Percentiles rank a stretch among this genome's conserved stretches.
These are phyloP conservation scores for Achatina immaculata DNA, from an alignment of 1,140 invertebrate genomes.

Conservation along the genomic window DNA sequence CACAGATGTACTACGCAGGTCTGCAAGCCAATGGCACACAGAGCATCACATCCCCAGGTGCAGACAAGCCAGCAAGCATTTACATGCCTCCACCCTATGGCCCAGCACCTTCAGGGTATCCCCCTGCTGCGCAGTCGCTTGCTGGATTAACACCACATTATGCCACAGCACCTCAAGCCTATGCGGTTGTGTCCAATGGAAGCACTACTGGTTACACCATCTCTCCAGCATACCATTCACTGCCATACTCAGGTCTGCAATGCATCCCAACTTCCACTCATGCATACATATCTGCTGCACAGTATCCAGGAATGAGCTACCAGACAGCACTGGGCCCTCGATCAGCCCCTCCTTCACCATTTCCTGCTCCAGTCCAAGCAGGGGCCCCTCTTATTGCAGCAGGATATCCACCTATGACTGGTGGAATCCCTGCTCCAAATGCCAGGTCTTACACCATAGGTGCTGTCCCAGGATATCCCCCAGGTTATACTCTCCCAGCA, in stretches of 20 bases:
- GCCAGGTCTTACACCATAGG: constrained; percentile 21
- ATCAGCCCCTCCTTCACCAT: constrained; percentile 10
- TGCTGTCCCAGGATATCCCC: constrained; percentile 16
- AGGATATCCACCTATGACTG: constrained; percentile 14
- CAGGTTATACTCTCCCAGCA: constrained; percentile 9
- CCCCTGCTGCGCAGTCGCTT: background rate
- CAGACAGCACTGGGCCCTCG: constrained; percentile 16
- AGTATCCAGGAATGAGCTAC: constrained; percentile 25
- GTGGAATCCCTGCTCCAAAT: background rate
- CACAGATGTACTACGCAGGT: constrained; percentile 33
- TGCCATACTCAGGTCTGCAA: constrained; percentile 24
- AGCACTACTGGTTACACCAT: constrained; percentile 16
- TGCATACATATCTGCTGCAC: constrained; percentile 33
- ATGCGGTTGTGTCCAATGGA: constrained; percentile 29
- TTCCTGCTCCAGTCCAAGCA: constrained; percentile 7
- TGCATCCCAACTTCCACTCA: constrained; percentile 29
- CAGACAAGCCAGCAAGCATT: constrained; percentile 19
- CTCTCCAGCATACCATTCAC: constrained; percentile 13
- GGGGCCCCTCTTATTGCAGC: constrained; percentile 23
- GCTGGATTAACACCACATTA: constrained; percentile 13
- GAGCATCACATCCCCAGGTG: background rate
- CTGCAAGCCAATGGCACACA: constrained; percentile 3
- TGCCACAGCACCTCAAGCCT: constrained; percentile 25
- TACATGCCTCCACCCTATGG: constrained; percentile 22
- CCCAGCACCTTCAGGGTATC: constrained; percentile 20